A percentile compares a stretch with the other conserved stretches of the same genome.
phyloP scores from a whole-genome alignment of 2,113 vertebrate species.

The Tor tambroides region DNA sequence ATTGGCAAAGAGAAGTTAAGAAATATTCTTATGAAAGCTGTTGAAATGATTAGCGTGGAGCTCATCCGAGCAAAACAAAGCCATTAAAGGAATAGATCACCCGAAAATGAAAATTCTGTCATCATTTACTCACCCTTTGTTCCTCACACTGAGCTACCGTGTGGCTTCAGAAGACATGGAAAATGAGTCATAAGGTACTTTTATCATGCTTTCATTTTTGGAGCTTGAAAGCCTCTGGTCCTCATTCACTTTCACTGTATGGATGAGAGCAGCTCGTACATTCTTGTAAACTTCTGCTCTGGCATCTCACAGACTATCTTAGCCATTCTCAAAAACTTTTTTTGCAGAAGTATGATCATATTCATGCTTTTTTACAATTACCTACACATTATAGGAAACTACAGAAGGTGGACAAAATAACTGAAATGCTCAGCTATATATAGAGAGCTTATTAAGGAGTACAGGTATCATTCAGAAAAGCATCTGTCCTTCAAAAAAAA shows the following conservation, averaged over 20 bases:
- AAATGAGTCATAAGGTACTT: not conserved
- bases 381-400: not conserved
- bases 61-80: conserved; percentile 11
- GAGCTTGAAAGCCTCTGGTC: not conserved
- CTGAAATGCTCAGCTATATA: not conserved
- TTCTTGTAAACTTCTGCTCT: not conserved
- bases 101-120: conserved; percentile 13
- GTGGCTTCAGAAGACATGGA: conserved; percentile 8
- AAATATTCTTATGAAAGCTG: not conserved
- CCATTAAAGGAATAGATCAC: conserved; percentile 16
- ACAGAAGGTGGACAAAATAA: not conserved
- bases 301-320: not conserved
- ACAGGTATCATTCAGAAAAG: not conserved
- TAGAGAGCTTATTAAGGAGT: not conserved
- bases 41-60: conserved; percentile 7
- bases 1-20: conserved; percentile 15
- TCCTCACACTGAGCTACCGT: not conserved
- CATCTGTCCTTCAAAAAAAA: not conserved
- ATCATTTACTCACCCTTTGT: conserved; percentile 15
- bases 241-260: not conserved
- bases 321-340: too few relatives aligned
- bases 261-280: not conserved
- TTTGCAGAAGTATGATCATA: not conserved
- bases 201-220: not conserved
- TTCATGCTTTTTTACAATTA: not conserved